Evolutionary conservation across 1,140 invertebrate genomes (phyloP), one percentile per base, ranked within the genome.

Genomic region (Trypoxylus dichotomus): DNA sequence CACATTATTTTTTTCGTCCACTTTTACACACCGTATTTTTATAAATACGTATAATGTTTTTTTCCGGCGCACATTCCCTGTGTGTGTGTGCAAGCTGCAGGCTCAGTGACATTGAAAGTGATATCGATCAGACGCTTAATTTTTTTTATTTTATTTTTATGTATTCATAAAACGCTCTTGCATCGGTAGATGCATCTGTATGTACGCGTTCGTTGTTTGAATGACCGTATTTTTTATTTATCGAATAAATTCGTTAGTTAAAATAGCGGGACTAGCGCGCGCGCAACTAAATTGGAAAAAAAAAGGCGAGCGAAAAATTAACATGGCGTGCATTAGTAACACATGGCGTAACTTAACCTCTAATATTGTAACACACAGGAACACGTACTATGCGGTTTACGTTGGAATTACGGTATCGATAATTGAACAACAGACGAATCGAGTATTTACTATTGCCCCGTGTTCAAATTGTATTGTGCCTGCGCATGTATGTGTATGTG

Each of bases 361-460:
- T 24, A 68, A 25, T 58, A 58, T 58, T 68, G 60, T 68, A 68
- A 68, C 27, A 68, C 7, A 58, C 15, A 21, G 15, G 21, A 58
- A 58, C 47, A 58, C 8, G 60, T 29, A 68, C 19, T 29, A 27
- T 27, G 60, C 21, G 60, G 60, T 25, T 68, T 68, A 29, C 27
- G 60, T 68, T 24, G 21, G 60, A 24, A 68, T 25, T 68, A 27
- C 24, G 60, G 21, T 68, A 10, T 68, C 60, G 60, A 68, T 68
- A 68, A 68, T 68, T 68, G 60, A 68, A 68, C 60, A 68, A 68
- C 60, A 68, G 60, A 68, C 19, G 60, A 68, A 68, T 29, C 24
- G 60, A 68, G 72, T 74, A 74, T 74, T 74, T 74, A 74, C 72
- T 41, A 74, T 43, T 37, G 32, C 29, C 63, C 10, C 72, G 72